Evolutionary conservation across 2,888 invertebrate genomes (phyloP).

Genomic region (Chamaedrilus cognettii): DNA sequence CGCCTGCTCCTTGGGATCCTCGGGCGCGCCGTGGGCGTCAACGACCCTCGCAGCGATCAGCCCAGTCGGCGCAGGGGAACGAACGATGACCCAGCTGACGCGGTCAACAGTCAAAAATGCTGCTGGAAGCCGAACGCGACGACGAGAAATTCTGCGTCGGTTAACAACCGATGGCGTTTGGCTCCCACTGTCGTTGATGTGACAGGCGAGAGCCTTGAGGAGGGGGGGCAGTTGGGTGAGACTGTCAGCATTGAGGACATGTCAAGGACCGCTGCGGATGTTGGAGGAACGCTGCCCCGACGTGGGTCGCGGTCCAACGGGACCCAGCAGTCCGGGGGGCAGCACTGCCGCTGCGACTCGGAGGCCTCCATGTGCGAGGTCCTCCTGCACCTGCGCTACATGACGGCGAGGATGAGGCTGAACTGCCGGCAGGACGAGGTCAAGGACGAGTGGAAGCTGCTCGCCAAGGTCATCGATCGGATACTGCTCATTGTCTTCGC

Average conservation of each 20-base stretch:
- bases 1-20: slow-evolving; percentile 29
- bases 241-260: not conserved
- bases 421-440: slow-evolving; percentile 29
- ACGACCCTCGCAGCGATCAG: not conserved
- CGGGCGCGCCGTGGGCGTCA: slow-evolving; percentile 17
- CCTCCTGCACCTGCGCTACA: slow-evolving; percentile 28
- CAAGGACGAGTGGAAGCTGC: slow-evolving; percentile 35
- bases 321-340: not conserved
- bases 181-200: not conserved
- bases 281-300: not conserved
- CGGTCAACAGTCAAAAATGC: too few species aligned
- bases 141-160: too few species aligned
- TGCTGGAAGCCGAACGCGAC: too few species aligned
- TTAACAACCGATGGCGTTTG: not conserved
- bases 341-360: slow-evolving; percentile 12
- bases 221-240: not conserved
- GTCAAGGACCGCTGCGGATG: not conserved
- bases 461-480: slow-evolving; percentile 37
- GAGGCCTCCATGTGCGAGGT: slow-evolving; percentile 29
- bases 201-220: too few species aligned
- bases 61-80: too few species aligned
- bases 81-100: too few species aligned
- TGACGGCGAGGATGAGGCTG: slow-evolving; percentile 33
- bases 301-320: not conserved
- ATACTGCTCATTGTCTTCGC: slow-evolving; percentile 37